These are phyloP conservation scores for Ageneiosus marmoratus DNA, from an alignment of 2,113 vertebrate species.

Conservation along the genomic window DNA sequence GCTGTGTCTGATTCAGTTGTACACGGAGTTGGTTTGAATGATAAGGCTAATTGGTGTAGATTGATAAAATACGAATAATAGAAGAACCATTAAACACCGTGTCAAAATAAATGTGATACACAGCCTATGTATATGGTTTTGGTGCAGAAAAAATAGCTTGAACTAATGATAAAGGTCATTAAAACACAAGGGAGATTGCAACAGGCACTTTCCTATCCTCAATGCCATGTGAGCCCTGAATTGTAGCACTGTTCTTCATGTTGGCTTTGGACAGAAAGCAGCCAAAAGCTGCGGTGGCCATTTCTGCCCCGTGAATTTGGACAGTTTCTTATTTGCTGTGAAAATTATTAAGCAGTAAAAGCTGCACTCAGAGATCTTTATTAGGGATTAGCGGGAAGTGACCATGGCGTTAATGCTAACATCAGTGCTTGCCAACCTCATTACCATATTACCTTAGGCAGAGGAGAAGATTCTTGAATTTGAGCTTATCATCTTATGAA, in stretches of 20 bases:
- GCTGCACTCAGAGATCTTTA: conserved; percentile 33
- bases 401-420: conserved; percentile 33
- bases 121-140: conserved; percentile 31
- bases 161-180: conserved; percentile 51
- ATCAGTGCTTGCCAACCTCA: conserved; percentile 2
- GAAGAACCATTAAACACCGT: not conserved
- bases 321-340: conserved; percentile 47
- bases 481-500: not conserved
- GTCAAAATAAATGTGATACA: conserved; percentile 26
- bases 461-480: not conserved
- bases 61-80: not conserved
- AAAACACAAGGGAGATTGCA: conserved; percentile 45
- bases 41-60: too few species aligned
- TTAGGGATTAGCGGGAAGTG: conserved; percentile 40
- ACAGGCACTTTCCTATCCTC: conserved; percentile 43
- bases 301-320: conserved; percentile 25
- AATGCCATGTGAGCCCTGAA: conserved; percentile 46
- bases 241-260: conserved; percentile 49
- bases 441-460: conserved; percentile 13
- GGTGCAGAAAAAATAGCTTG: conserved; percentile 40
- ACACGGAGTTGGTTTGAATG: too few species aligned
- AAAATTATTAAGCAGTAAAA: conserved; percentile 53
- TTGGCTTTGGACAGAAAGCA: conserved; percentile 54
- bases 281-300: conserved; percentile 37
- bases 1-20: too few species aligned